Percentiles rank a stretch among this genome's conserved stretches.
Evolutionary conservation across 2,888 invertebrate genomes (phyloP).

Genomic region (Octodonta nipae): DNA sequence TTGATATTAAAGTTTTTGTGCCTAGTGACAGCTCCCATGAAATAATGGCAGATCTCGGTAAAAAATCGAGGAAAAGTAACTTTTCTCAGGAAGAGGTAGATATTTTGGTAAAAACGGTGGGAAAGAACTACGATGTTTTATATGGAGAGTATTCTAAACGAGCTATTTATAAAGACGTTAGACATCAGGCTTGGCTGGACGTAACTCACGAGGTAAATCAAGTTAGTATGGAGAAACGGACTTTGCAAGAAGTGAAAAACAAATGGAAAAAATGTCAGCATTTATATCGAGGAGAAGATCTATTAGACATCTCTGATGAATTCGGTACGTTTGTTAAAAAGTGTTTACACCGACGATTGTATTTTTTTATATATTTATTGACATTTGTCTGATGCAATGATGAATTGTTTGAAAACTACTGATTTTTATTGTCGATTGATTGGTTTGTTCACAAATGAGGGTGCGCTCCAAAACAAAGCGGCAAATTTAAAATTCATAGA

Average conservation of each 20-base stretch:
- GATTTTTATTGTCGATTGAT: no score
- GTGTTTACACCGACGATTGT: no score
- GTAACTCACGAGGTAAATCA: constrained; percentile 24
- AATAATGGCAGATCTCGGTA: constrained; percentile 20
- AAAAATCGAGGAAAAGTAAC: constrained; percentile 24
- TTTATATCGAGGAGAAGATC: constrained; percentile 16
- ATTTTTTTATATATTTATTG: constrained; percentile 10
- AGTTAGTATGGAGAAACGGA: constrained; percentile 23
- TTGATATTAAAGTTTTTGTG: no score
- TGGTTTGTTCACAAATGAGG: no score
- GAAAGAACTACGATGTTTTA: constrained; percentile 21
- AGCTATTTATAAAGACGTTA: constrained; percentile 18
- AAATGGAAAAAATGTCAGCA: constrained; percentile 28
- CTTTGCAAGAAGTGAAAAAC: constrained; percentile 27
- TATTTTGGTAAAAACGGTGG: constrained; percentile 19
- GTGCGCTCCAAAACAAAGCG: no score
- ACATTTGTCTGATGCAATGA: constrained; percentile 8
- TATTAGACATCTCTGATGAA: constrained; percentile 11
- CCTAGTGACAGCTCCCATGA: no score
- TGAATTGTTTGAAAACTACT: no score
- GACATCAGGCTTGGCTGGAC: constrained; percentile 24
- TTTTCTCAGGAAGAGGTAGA: constrained; percentile 25
- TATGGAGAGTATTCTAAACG: constrained; percentile 22
- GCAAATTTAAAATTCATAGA: no score
- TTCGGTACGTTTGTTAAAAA: constrained; percentile 22